A percentile compares a stretch with the other conserved stretches of the same genome.
These are phyloP conservation scores for Acleris holmiana DNA, from an alignment of 2,888 invertebrate species.

Conservation along the genomic window DNA sequence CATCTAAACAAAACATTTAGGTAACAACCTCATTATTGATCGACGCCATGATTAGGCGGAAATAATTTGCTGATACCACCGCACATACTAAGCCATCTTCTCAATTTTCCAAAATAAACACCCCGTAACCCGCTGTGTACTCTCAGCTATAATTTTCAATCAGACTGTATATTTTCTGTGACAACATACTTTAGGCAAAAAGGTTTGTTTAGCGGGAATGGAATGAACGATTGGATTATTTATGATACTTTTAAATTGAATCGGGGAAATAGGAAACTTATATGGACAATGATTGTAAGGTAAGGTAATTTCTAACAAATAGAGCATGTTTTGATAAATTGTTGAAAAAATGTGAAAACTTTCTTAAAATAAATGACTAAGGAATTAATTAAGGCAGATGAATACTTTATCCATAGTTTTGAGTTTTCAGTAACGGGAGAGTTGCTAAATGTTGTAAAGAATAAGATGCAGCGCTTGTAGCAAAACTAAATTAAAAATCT, in stretches of 20 bases:
- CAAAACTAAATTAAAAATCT: too few relatives aligned
- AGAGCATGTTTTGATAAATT: too few relatives aligned
- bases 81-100: conserved; percentile 67
- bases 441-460: too few relatives aligned
- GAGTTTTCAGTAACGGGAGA: too few relatives aligned
- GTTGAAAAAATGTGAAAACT: too few relatives aligned
- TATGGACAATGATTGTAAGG: neutral
- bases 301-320: too few relatives aligned
- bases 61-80: conserved; percentile 75
- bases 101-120: conserved; percentile 78
- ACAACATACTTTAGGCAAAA: conserved; percentile 34
- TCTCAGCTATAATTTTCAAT: conserved; percentile 30
- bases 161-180: conserved; percentile 32
- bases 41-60: conserved; percentile 60
- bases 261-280: neutral
- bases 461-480: too few relatives aligned
- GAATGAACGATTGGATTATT: conserved; percentile 7
- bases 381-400: too few relatives aligned
- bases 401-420: too few relatives aligned
- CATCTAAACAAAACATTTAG: neutral
- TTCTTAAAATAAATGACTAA: too few relatives aligned
- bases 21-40: conserved; percentile 8
- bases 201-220: conserved; percentile 28
- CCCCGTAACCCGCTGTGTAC: conserved; percentile 39
- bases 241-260: conserved; percentile 4